Base-by-base conservation (phyloP, 2,888 invertebrate species). In the Gymnocheta viridis region DNA sequence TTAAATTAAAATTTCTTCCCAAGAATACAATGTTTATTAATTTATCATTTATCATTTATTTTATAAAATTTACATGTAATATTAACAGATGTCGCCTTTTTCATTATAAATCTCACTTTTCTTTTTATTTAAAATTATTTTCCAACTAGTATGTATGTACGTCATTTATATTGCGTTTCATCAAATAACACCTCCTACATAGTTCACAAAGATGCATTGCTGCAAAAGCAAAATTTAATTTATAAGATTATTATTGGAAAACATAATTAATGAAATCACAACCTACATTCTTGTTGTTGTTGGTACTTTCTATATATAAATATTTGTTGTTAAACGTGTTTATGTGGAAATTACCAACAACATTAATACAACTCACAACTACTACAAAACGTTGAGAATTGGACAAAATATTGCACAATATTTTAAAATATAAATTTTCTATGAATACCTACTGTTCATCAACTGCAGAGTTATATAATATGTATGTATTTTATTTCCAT, bases 101-200 rank as follows among this genome's bases (percentile, higher is more conserved):
- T n/a, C 24, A 24, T 27, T 51, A 54, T 4, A 54, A 54, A 29
- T 54, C 6, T 54, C 9, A 54, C 54, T 29, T 29, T 29, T 27
- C 54, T n/a, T n/a, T n/a, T n/a, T n/a, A 29, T 54, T 54, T 54
- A n/a, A 2, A 27, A 27, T 54, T n/a, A 2, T 54, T n/a, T n/a
- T 27, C 10, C 4, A 58, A 10, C 32, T 35, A 17, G 1, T n/a
- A n/a, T n/a, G n/a, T n/a, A n/a, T n/a, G n/a, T 29, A 60, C 60
- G 60, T 60, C 60, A 60, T 19, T 35, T 60, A 5, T 12, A 60
- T 35, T 38, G 35, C 19, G 19, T 60, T 60, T 5, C 12, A 60
- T 19, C 19, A 35, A 35, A 12, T 12, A 19, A 58, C 9, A 58
- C 19, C 32, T 22, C 17, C n/a, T 7, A 58, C 12, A 58, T n/a